These are phyloP conservation scores for Etheostoma spectabile DNA, from an alignment of 2,113 vertebrate species.

Conservation along the genomic window DNA sequence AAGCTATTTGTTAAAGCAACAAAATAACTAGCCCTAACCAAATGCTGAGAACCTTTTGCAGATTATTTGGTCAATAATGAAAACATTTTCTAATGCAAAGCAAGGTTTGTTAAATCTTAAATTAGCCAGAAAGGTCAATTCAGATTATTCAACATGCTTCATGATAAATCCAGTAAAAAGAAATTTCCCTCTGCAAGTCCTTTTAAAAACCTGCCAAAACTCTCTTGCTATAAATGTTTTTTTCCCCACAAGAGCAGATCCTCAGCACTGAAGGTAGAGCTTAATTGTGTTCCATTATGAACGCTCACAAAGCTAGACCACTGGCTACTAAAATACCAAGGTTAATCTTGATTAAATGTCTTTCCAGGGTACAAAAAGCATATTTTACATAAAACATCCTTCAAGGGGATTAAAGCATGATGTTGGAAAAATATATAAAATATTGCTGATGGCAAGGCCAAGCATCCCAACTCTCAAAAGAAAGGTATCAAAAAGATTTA, in stretches of 20 bases:
- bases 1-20: neutral
- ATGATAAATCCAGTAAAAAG: neutral
- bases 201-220: slow-evolving; percentile 54
- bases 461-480: slow-evolving; percentile 72
- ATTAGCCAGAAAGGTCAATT: slow-evolving; percentile 6
- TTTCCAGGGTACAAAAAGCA: slow-evolving; percentile 77
- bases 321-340: slow-evolving; percentile 81
- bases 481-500: slow-evolving; percentile 77
- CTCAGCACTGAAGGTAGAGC: slow-evolving; percentile 61
- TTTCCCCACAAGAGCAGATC: slow-evolving; percentile 59
- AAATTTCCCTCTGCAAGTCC: slow-evolving; percentile 15
- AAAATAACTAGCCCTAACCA: neutral
- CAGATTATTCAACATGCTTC: slow-evolving; percentile 4
- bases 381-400: slow-evolving; percentile 82
- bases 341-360: slow-evolving; percentile 83
- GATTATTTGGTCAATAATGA: neutral
- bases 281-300: slow-evolving; percentile 80
- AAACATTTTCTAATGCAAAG: neutral
- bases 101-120: neutral
- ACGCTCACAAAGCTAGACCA: slow-evolving; percentile 75
- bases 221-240: slow-evolving; percentile 47
- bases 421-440: slow-evolving; percentile 70
- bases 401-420: slow-evolving; percentile 70
- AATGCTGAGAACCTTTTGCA: neutral
- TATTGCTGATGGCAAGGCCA: slow-evolving; percentile 80